Percentiles rank a stretch among this genome's conserved stretches.
Conservation (phyloP, 2,888 invertebrate species). For the Peribatodes rhomboidaria region DNA sequence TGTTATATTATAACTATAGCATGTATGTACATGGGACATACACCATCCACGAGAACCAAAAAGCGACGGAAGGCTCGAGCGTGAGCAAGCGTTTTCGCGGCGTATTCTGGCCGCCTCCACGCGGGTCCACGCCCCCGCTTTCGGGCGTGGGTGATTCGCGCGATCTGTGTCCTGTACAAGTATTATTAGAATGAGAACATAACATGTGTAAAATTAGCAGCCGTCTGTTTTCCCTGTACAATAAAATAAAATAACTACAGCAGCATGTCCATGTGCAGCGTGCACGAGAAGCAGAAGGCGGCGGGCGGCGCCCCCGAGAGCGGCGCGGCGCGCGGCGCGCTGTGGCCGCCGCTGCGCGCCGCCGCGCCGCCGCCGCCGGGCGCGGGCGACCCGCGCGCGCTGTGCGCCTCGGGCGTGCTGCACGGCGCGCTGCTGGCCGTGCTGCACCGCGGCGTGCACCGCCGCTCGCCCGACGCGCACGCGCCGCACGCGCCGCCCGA, state of each 20-base stretch:
- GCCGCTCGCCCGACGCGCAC: constrained; percentile 89
- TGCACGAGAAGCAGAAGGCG: constrained; percentile 73
- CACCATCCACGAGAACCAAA: no score
- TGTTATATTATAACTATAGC: no score
- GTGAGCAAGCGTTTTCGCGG: no score
- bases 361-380: constrained; percentile 57
- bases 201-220: no score
- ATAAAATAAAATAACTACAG: not conserved
- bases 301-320: constrained; percentile 42
- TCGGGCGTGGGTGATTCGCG: no score
- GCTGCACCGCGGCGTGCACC: constrained; percentile 93
- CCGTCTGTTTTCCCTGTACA: no score
- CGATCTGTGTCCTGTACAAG: no score
- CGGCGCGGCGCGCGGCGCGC: constrained; percentile 37
- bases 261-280: constrained; percentile 54
- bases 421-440: constrained; percentile 91
- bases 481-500: constrained; percentile 88
- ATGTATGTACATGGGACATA: no score
- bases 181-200: no score
- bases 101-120: no score
- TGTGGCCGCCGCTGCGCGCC: constrained; percentile 79
- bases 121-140: no score
- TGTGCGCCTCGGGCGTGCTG: constrained; percentile 75
- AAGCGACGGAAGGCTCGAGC: no score
- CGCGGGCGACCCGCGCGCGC: constrained; percentile 74